These are phyloP conservation scores for Catocala fraxini DNA, from an alignment of 2,888 invertebrate species.

Conservation along the genomic window DNA sequence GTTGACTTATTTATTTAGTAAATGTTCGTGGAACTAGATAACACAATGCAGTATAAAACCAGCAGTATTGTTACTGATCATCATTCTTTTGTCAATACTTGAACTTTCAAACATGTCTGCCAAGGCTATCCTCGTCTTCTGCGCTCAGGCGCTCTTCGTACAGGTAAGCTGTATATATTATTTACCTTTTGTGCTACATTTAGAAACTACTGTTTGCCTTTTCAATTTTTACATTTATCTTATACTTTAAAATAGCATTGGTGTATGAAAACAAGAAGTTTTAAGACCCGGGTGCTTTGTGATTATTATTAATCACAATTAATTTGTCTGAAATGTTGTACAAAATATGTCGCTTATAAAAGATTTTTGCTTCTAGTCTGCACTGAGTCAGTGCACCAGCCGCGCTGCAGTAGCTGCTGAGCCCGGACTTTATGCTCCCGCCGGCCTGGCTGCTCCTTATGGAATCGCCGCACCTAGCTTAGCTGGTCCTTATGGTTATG, in stretches of 20 bases:
- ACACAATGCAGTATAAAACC: slow-evolving; percentile 40
- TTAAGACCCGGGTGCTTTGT: too few relatives aligned
- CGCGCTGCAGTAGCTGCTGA: slow-evolving; percentile 26
- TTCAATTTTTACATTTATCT: too few relatives aligned
- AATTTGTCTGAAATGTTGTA: too few relatives aligned
- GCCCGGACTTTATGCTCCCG: background rate
- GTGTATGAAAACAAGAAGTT: too few relatives aligned
- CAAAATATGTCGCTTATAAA: background rate
- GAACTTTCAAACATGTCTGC: slow-evolving; percentile 50
- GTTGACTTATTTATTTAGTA: background rate
- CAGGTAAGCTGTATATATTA: slow-evolving; percentile 15
- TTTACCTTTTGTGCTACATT: too few relatives aligned
- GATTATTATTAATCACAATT: too few relatives aligned
- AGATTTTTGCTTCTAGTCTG: slow-evolving; percentile 17
- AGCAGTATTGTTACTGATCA: slow-evolving; percentile 10
- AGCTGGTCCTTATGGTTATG: background rate
- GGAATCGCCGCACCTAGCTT: background rate
- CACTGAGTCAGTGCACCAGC: slow-evolving; percentile 24
- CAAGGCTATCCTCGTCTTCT: slow-evolving; percentile 52
- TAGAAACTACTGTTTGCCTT: too few relatives aligned
- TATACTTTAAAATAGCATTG: too few relatives aligned
- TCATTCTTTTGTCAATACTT: slow-evolving; percentile 21
- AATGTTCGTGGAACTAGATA: slow-evolving; percentile 2
- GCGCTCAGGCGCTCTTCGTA: slow-evolving; percentile 46
- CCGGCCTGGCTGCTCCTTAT: slow-evolving; percentile 1